Evolutionary conservation across 2,888 invertebrate species (phyloP), one percentile per base, ranked within the genome.

Genomic region (Neoscelio sp.): DNA sequence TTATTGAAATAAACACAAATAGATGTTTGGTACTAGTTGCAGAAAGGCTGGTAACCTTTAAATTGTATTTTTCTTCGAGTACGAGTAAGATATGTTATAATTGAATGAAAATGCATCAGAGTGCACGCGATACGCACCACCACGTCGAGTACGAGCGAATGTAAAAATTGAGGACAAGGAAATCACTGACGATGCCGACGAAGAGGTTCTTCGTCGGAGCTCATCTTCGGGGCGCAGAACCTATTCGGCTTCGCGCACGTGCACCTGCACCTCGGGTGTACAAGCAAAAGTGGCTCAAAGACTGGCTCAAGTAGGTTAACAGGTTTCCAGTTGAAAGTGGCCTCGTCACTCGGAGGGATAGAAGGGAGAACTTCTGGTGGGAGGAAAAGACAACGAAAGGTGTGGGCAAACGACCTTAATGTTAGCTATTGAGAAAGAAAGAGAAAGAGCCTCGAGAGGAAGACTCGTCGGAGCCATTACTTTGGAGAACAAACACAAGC

Each of bases 291-390:
- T 84, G 76, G 81, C 83, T 84, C 87, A 85, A 82, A 85, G 84
- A 90, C 89, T 89, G 87, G 80, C 82, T 80, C 85, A 88, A 89
- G 88, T 90, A 87, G 89, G 89, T 89, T 89, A 90, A 89, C 88
- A 86, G 89, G 88, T 88, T 89, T 87, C 81, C 83, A 84, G 85
- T 86, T 82, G 87, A 86, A 87, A 86, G 86, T 86, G 85, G 85
- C 86, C 85, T 85, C 85, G 83, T 82, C 77, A 75, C 80, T 80
- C 79, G 80, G 65, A 56, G 65, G 50, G 44, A 80, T 70, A 76
- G 84, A 64, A 82, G 81, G 83, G 82, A 80, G 80, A 77, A 35
- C 58, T 60, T 38, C 15, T 30, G 73, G 82, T 70, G 77, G 78
- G 81, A 73, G 78, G 48, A 23, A 56, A 68, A 71, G 58, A 76